phyloP scores from a whole-genome alignment of 2,888 invertebrate species.

The Hirtodrosophila histrioides region DNA sequence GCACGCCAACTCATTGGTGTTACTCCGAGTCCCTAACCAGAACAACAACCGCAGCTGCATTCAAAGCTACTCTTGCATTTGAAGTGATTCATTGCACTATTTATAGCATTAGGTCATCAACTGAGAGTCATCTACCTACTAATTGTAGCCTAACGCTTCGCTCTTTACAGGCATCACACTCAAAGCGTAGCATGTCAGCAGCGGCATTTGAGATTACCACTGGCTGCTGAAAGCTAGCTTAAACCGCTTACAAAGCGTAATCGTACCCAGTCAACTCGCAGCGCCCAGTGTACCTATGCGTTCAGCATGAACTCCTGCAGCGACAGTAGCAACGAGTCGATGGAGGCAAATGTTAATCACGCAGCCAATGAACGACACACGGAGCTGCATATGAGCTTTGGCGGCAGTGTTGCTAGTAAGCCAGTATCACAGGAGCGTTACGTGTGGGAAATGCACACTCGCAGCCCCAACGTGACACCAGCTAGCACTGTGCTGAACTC shows the following conservation, averaged over 20 bases:
- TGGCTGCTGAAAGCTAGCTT: constrained; percentile 46
- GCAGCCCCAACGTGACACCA: constrained; percentile 84
- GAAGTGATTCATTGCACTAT: too few species aligned
- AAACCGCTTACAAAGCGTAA: constrained; percentile 11
- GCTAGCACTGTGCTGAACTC: constrained; percentile 84
- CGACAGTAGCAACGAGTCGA: constrained; percentile 68
- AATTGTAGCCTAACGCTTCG: not conserved
- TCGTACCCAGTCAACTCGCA: constrained; percentile 9
- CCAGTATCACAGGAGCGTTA: constrained; percentile 76
- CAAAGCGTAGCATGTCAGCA: constrained; percentile 55
- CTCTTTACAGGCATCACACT: constrained; percentile 36
- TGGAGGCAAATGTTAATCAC: constrained; percentile 50
- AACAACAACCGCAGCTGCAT: too few species aligned
- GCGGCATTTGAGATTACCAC: constrained; percentile 51
- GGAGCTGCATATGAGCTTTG: constrained; percentile 55
- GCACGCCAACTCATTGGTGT: too few species aligned
- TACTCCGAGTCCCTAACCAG: too few species aligned
- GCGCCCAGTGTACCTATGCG: constrained; percentile 8
- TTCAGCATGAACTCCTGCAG: constrained; percentile 66
- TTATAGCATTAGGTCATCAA: too few species aligned
- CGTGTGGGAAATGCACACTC: constrained; percentile 84
- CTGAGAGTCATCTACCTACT: too few species aligned
- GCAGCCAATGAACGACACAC: constrained; percentile 14
- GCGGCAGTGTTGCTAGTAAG: constrained; percentile 25
- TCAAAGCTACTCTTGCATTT: too few species aligned